Percentiles rank a stretch among this genome's conserved stretches.
Conservation (phyloP, 2,888 invertebrate species). For the Laspeyria flexula region DNA sequence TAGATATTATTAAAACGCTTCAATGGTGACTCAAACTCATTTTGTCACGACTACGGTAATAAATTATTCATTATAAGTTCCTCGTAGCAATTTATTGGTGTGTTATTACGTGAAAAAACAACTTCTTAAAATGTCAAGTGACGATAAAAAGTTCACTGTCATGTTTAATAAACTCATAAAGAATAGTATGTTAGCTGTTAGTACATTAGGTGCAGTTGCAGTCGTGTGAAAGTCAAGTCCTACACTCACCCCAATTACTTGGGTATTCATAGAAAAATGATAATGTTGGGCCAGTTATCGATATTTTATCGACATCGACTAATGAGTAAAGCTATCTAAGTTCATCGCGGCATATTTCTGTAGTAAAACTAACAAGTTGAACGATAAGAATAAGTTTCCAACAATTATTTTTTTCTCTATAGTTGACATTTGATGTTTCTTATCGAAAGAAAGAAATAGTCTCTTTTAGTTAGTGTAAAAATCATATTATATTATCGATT, state of each 20-base stretch:
- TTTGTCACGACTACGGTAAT: slow-evolving; percentile 47
- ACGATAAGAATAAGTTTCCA: too few species aligned
- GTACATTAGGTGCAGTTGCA: slow-evolving; percentile 57
- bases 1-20: slow-evolving; percentile 43
- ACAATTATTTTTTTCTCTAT: not conserved
- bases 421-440: too few species aligned
- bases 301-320: slow-evolving; percentile 45
- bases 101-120: slow-evolving; percentile 44
- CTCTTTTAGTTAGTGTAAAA: too few species aligned
- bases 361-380: not conserved
- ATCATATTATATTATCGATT: too few species aligned
- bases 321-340: slow-evolving; percentile 10
- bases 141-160: slow-evolving; percentile 45
- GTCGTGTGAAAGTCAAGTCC: slow-evolving; percentile 78
- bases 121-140: slow-evolving; percentile 54
- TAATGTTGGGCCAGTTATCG: slow-evolving; percentile 52
- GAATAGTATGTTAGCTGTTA: slow-evolving; percentile 40
- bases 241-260: slow-evolving; percentile 74
- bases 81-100: slow-evolving; percentile 43
- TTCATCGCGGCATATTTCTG: not conserved
- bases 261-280: slow-evolving; percentile 72
- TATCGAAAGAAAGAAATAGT: too few species aligned
- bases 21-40: slow-evolving; percentile 40
- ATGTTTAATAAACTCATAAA: slow-evolving; percentile 42
- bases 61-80: slow-evolving; percentile 48